Base-by-base conservation (phyloP, 2,888 invertebrate species). In the Hypsopygia costalis region DNA sequence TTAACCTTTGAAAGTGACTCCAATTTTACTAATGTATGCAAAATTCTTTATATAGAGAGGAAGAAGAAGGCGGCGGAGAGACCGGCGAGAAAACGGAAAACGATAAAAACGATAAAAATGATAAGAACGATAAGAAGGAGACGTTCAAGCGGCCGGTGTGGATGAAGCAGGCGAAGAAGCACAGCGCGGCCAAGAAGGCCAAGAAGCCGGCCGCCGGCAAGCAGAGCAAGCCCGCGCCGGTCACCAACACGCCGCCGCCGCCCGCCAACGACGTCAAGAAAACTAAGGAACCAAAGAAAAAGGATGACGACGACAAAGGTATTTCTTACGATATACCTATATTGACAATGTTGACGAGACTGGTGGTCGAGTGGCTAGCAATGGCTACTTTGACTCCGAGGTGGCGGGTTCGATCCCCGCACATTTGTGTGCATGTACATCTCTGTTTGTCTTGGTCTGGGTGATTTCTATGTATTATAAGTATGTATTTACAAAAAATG, bases 131-230 rank as follows among this genome's bases (percentile, higher is more conserved):
- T 69, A 90, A 82, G 44, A 88, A 90, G 39, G 73, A 85, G 43
- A 81, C 89, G 1, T 89, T 85, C 31, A 95, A 95, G 64, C 92
- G 94, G 66, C 94, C 96, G 6, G 93, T 93, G 10, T 97, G 97
- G 97, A 91, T 95, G 64, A 96, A 93, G 62, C 93, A 93, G 72
- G 91, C 91, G 67, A 91, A 92, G 76, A 46, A 48, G 12, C 51
- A 44, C 21, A 34, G 76, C 1, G 82, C 90, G 5, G 90, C 91
- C 47, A 93, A 93, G 64, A 91, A 92, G 21, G 91, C 92, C 44
- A 92, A 92, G 44, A 92, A 93, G 47, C 86, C 71, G 16, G 68
- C 71, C 27, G 59, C 69, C 1, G 89, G 87, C 41, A 75, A 78
- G 52, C 76, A 39, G 49, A 49, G 46, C 16, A 70, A 72, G 43